These are phyloP conservation scores for Nothocercus nigrocapillus DNA, from an alignment of 2,113 vertebrate genomes.

Conservation along the genomic window DNA sequence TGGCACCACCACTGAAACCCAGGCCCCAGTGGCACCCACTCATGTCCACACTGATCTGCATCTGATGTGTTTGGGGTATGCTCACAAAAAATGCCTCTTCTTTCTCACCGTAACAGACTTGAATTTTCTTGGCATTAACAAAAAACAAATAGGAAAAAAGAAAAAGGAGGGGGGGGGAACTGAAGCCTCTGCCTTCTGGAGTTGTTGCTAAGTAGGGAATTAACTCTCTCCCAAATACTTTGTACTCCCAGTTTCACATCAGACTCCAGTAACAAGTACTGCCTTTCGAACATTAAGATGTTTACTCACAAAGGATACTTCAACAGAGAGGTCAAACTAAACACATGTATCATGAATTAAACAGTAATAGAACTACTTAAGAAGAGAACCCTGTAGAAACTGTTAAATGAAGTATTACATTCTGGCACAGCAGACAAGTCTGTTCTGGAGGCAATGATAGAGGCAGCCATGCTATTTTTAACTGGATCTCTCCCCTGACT, in stretches of 20 bases:
- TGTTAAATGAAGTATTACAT: background rate
- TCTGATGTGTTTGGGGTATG: background rate
- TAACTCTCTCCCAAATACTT: background rate
- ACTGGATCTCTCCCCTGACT: background rate
- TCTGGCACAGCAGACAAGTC: fast-evolving
- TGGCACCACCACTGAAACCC: background rate
- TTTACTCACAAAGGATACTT: background rate
- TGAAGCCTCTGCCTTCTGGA: background rate
- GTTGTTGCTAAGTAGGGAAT: background rate
- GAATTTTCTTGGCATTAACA: background rate
- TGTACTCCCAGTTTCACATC: background rate
- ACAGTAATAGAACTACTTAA: background rate
- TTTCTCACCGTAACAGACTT: background rate
- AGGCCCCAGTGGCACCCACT: background rate
- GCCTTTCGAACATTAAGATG: background rate
- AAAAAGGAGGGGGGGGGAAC: background rate
- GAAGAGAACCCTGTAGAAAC: background rate
- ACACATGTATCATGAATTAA: background rate
- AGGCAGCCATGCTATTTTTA: background rate
- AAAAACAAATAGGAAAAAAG: background rate
- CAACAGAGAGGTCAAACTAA: background rate
- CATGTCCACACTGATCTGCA: background rate
- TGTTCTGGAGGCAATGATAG: background rate
- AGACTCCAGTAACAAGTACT: background rate
- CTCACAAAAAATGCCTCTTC: background rate